These are phyloP conservation scores for Gibbula magus DNA, from an alignment of 2,888 invertebrate species.

Conservation along the genomic window DNA sequence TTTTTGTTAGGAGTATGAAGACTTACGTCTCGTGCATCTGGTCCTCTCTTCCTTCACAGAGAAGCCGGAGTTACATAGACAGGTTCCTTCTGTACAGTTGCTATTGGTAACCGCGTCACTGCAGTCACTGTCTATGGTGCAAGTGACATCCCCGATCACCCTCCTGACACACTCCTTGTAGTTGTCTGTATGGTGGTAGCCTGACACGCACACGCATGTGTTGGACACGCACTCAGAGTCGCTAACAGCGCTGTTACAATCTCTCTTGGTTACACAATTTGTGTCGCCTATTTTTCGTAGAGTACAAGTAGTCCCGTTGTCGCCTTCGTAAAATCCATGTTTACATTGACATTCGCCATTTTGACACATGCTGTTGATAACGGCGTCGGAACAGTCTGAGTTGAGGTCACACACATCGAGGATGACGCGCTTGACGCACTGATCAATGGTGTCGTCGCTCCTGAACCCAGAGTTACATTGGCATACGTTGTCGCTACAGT, in stretches of 20 bases:
- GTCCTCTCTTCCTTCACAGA: conserved; percentile 12
- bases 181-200: conserved; percentile 23
- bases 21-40: conserved; percentile 23
- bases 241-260: conserved; percentile 21
- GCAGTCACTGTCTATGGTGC: conserved; percentile 38
- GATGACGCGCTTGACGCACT: conserved; percentile 26
- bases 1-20: no score
- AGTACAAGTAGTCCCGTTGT: conserved; percentile 28
- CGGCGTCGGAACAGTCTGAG: conserved; percentile 36
- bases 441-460: not conserved
- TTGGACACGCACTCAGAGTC: conserved; percentile 16
- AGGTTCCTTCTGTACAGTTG: conserved; percentile 35
- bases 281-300: conserved; percentile 31
- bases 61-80: conserved; percentile 39
- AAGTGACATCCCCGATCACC: conserved; percentile 36
- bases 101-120: conserved; percentile 37
- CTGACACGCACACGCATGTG: conserved; percentile 24
- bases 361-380: conserved; percentile 31
- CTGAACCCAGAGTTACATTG: conserved; percentile 37
- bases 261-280: conserved; percentile 34
- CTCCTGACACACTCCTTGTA: conserved; percentile 30
- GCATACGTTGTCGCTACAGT: conserved; percentile 34
- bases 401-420: conserved; percentile 30
- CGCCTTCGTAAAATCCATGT: conserved; percentile 22
- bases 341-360: conserved; percentile 27